A percentile compares a stretch with the other conserved stretches of the same genome.
phyloP scores from a whole-genome alignment of 2,888 invertebrate genomes.

The Macaria notata region DNA sequence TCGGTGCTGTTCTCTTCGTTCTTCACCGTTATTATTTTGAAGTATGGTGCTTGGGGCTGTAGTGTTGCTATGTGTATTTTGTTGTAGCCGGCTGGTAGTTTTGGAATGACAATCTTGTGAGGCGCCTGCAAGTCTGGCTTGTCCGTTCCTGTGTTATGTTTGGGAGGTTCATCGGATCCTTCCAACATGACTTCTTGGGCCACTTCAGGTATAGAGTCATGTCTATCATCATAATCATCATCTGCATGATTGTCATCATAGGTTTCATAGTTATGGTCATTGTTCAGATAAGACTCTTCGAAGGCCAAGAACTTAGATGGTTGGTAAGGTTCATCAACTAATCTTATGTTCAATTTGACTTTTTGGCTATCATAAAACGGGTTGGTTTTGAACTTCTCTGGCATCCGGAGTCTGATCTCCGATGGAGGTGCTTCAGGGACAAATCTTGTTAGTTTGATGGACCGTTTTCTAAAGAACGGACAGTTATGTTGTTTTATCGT shows the following conservation, averaged over 20 bases:
- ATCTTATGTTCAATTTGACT: slow-evolving; percentile 41
- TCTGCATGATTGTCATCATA: slow-evolving; percentile 31
- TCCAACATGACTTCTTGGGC: slow-evolving; percentile 65
- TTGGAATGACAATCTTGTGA: slow-evolving; percentile 52
- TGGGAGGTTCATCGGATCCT: slow-evolving; percentile 42
- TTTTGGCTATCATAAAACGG: slow-evolving; percentile 35
- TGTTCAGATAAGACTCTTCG: neutral
- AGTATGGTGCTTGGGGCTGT: slow-evolving; percentile 60
- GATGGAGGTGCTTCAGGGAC: slow-evolving; percentile 18
- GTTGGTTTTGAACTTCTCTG: slow-evolving; percentile 48
- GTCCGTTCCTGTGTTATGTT: slow-evolving; percentile 7
- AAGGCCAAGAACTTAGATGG: slow-evolving; percentile 8
- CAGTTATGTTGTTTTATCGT: slow-evolving; percentile 39
- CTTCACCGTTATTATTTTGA: slow-evolving; percentile 64
- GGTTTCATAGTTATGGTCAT: slow-evolving; percentile 22
- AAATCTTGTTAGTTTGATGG: slow-evolving; percentile 58
- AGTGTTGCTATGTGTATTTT: slow-evolving; percentile 61
- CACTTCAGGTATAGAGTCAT: slow-evolving; percentile 57
- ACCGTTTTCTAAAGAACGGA: slow-evolving; percentile 25
- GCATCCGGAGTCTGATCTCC: slow-evolving; percentile 47
- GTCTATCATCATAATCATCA: slow-evolving; percentile 31
- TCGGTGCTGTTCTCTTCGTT: slow-evolving; percentile 37
- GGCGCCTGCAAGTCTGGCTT: slow-evolving; percentile 27
- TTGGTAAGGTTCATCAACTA: slow-evolving; percentile 34
- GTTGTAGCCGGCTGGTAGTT: slow-evolving; percentile 44